Conservation (phyloP, 2,113 vertebrate genomes). For the Limnothrissa miodon region DNA sequence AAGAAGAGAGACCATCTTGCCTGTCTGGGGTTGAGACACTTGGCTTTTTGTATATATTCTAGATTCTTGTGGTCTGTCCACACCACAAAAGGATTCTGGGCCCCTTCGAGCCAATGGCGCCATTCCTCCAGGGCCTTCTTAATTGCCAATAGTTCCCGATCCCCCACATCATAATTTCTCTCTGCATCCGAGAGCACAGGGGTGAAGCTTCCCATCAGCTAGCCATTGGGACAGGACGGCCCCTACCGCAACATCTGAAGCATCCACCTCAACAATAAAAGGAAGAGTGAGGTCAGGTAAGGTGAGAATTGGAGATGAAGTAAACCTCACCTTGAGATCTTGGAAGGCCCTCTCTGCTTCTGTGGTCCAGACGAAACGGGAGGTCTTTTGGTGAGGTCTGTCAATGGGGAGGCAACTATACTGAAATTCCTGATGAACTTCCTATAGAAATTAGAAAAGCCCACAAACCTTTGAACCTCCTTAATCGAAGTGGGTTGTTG, state of each 20-base stretch:
- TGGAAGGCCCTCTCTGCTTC: neutral
- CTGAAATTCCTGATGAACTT: neutral
- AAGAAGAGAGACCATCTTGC: too few relatives aligned
- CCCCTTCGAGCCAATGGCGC: too few relatives aligned
- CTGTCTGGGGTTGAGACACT: too few relatives aligned
- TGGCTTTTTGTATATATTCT: too few relatives aligned
- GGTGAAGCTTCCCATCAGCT: slow-evolving; percentile 10
- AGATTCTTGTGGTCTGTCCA: too few relatives aligned
- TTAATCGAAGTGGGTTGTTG: neutral
- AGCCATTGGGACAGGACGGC: neutral
- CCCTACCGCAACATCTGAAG: neutral
- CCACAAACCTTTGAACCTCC: neutral
- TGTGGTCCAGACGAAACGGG: neutral
- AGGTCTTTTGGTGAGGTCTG: neutral
- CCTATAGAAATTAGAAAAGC: slow-evolving; percentile 11
- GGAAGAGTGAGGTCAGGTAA: neutral
- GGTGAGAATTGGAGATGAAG: neutral
- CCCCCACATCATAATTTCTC: too few relatives aligned
- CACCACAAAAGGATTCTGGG: too few relatives aligned
- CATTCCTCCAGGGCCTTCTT: too few relatives aligned
- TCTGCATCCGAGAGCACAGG: too few relatives aligned
- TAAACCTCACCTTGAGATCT: neutral
- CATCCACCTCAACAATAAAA: too few relatives aligned
- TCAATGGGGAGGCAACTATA: neutral
- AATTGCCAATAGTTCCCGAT: too few relatives aligned